Base-by-base conservation (phyloP, 2,888 invertebrate genomes). In the Polia nebulosa region DNA sequence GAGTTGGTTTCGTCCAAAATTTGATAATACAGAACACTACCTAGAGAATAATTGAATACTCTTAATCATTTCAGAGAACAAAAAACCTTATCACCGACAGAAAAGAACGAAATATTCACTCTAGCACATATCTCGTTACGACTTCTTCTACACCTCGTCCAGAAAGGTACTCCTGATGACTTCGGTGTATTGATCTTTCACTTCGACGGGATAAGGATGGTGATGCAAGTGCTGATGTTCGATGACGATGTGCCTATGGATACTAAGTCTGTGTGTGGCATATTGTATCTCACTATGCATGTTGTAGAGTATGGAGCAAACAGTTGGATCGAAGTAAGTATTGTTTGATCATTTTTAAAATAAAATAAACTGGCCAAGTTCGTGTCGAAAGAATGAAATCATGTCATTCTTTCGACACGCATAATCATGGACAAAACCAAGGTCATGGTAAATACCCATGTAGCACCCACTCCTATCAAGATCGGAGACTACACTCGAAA, bases 171-270 rank as follows among this genome's bases (percentile, higher is more conserved):
- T 3, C 27, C 77, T 0, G 66, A 83, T 0, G 87, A 87, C 58
- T 61, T 52, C 9, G 36, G 56, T 0, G 78, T 80, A 61, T 53
- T 93, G 36, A 82, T 34, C 25, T 49, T 69, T 73, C 78, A 85
- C 55, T 90, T 90, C 27, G 44, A 61, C 0, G 65, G 56, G 0
- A 85, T 91, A 82, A 87, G 85, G 69, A 45, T 44, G 13, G 75
- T 71, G 76, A 85, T 93, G 5, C 86, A 92, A 32, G 60, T 88
- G 3, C 75, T 96, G 9, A 85, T 96, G 66, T 88, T 89, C 55
- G 90, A 96, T 80, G 90, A 91, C 6, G 96, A 96, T 69, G 93
- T 97, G 2, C 96, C 97, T 0, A 97, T 97, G 96, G 97, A 97
- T 83, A 96, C 97, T 0, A 97, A 97, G 84, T 96, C 96, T 8